Evolutionary conservation across 2,797 vertebrate species (phyloP), one percentile per base, ranked within the genome.

Genomic region (Nannoperca australis): DNA sequence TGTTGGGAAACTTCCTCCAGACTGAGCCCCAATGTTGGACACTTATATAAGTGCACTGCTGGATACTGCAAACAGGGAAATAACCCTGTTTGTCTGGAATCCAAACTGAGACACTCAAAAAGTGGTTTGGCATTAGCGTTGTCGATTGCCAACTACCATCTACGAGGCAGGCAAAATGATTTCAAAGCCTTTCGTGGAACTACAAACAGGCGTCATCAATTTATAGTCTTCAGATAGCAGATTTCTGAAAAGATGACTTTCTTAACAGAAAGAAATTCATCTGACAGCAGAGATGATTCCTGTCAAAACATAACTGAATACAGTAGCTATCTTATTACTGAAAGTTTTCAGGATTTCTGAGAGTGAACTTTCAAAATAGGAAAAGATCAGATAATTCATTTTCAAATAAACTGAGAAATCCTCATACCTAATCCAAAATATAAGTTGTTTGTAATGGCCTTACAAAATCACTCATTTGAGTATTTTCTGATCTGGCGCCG

Each of bases 1-100:
- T 83, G 82, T 66, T 80, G 75, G 75, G 76, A 85, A 85, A 84
- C 82, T 71, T 85, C 70, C 69, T 72, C 73, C 61, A 79, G 55
- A 79, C 64, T 67, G 30, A 81, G 77, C 62, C 76, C 73, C 50
- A 20, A 73, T 51, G 71, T 64, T 67, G 70, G 67, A 56, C n/a
- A 15, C 67, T 89, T 86, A 84, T 73, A 70, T 85, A 88, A 90
- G 76, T 53, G 61, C 60, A 42, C 56, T 60, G 60, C 60, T 61
- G 66, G 60, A 84, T 71, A n/a, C 53, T 13, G 40, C 60, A 66
- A 64, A 83, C 62, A 56, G 32, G 59, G 44, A 77, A 79, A 45
- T 61, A 74, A 65, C 22, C 27, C 56, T 22, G 18, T 60, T 60
- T 45, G 36, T 44, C 18, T 54, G 45, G 15, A 38, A 61, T 24